phyloP scores from a whole-genome alignment of 2,797 vertebrate species.

The Eurystomus glaucurus region DNA sequence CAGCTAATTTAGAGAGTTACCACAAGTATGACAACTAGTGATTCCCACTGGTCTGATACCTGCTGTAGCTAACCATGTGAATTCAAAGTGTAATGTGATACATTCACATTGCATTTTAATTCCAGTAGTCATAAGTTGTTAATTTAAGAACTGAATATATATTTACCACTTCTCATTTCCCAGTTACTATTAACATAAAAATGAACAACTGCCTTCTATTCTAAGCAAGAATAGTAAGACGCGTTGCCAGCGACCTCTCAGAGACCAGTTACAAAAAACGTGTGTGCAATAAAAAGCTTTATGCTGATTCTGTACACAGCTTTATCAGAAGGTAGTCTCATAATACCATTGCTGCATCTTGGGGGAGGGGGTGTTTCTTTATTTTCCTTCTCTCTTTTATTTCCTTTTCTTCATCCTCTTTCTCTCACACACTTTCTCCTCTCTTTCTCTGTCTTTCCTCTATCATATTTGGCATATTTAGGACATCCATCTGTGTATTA shows the following conservation, averaged over 20 bases:
- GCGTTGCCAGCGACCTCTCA: constrained; percentile 41
- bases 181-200: constrained; percentile 44
- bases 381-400: neutral
- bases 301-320: neutral
- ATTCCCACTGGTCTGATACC: constrained; percentile 53
- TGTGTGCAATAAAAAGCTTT: neutral
- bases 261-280: constrained; percentile 1
- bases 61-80: constrained; percentile 31
- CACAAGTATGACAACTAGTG: constrained; percentile 49
- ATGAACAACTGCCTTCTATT: constrained; percentile 42
- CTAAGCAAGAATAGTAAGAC: constrained; percentile 44
- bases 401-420: too few relatives aligned
- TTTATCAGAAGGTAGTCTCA: constrained; percentile 22
- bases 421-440: accelerated
- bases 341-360: neutral
- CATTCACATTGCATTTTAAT: constrained; percentile 42
- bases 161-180: constrained; percentile 43
- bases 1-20: constrained; percentile 71
- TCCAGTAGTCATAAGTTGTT: constrained; percentile 54
- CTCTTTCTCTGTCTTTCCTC: neutral
- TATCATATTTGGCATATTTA: constrained; percentile 29
- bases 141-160: constrained; percentile 59
- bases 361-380: accelerated
- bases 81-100: constrained; percentile 51
- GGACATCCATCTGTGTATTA: neutral